Evolutionary conservation across 2,888 invertebrate genomes (phyloP).

Genomic region (Boloria euphrosyne): DNA sequence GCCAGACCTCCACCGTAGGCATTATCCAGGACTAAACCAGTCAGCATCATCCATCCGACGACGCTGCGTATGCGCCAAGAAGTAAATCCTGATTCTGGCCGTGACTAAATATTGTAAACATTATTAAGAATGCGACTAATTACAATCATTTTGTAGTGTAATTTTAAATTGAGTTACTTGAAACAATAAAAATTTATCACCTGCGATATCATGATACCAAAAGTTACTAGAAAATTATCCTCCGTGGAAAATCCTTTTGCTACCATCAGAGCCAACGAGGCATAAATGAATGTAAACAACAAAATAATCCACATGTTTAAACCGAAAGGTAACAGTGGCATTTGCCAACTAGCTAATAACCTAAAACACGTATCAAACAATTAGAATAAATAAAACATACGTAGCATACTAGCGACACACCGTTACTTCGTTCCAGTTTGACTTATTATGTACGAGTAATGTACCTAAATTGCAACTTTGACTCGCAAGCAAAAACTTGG

Average conservation of each 20-base stretch:
- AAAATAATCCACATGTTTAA: constrained; percentile 82
- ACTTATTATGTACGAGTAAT: too few species aligned
- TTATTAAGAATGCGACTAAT: too few species aligned
- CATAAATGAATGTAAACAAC: constrained; percentile 72
- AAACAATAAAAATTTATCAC: constrained; percentile 45
- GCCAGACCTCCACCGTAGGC: constrained; percentile 86
- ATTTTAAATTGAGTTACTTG: too few species aligned
- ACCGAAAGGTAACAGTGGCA: constrained; percentile 84
- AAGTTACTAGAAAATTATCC: constrained; percentile 59
- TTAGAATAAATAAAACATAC: background rate
- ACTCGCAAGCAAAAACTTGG: too few species aligned
- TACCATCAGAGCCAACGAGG: constrained; percentile 62
- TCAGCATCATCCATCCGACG: constrained; percentile 75
- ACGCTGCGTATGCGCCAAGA: constrained; percentile 71
- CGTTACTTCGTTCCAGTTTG: too few species aligned
- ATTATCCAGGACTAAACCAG: constrained; percentile 83
- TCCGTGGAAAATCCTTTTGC: constrained; percentile 56
- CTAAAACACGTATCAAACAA: constrained; percentile 53
- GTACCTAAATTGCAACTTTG: too few species aligned
- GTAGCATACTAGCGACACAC: constrained; percentile 42
- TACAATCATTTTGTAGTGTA: too few species aligned
- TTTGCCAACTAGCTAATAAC: constrained; percentile 82
- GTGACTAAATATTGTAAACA: constrained; percentile 50
- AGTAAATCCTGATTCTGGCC: constrained; percentile 45
- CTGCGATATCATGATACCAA: constrained; percentile 73